phyloP scores from a whole-genome alignment of 2,888 invertebrate genomes.

The Gymnocheta viridis region DNA sequence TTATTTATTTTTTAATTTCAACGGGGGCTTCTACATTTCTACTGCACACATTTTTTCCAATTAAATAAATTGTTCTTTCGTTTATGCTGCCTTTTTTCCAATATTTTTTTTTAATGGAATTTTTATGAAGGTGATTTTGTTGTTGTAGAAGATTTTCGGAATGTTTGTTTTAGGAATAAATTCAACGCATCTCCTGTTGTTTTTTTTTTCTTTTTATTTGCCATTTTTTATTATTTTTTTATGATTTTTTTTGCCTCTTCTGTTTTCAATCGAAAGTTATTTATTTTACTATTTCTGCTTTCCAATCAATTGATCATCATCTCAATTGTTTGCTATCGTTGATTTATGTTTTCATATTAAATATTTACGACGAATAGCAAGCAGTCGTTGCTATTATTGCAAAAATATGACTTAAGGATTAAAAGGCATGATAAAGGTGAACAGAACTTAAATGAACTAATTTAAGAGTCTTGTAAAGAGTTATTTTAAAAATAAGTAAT shows the following conservation, averaged over 20 bases:
- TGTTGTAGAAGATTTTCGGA: neutral
- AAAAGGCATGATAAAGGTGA: neutral
- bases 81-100: neutral
- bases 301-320: constrained; percentile 14
- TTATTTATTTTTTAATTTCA: neutral
- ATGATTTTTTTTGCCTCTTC: neutral
- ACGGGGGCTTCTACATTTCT: neutral
- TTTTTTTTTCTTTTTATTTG: neutral
- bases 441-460: neutral
- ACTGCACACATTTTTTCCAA: constrained; percentile 20
- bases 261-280: neutral
- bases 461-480: neutral
- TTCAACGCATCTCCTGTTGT: neutral
- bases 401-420: neutral
- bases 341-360: constrained; percentile 9
- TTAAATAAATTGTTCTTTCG: constrained; percentile 30
- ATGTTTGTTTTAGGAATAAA: neutral
- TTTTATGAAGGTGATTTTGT: neutral
- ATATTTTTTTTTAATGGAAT: neutral
- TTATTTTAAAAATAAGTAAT: neutral
- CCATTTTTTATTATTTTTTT: neutral
- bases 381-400: neutral
- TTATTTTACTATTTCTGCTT: neutral
- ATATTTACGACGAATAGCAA: neutral
- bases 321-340: constrained; percentile 2